phyloP scores from a whole-genome alignment of 1,140 invertebrate species.

The Pantala flavescens region DNA sequence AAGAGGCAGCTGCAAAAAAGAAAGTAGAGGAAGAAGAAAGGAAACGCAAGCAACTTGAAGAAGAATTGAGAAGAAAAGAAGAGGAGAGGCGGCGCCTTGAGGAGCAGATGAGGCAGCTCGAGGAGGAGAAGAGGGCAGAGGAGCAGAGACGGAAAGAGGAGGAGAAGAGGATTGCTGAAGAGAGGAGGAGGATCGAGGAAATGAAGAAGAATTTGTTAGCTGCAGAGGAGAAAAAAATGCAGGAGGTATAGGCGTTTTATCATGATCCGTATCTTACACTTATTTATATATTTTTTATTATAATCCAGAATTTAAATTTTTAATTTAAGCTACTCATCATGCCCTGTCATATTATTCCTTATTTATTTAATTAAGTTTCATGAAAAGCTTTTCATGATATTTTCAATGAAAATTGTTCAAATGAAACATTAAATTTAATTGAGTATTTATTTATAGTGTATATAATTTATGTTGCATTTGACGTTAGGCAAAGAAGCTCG shows the following conservation, averaged over 20 bases:
- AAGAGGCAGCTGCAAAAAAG: constrained; percentile 25
- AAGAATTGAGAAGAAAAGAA: constrained; percentile 20
- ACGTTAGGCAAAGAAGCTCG: constrained; percentile 10
- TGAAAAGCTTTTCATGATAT: too few relatives aligned
- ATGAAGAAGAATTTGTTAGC: not conserved
- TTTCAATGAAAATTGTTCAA: too few relatives aligned
- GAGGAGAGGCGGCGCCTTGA: constrained; percentile 21
- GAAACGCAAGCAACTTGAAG: constrained; percentile 21
- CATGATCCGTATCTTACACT: not conserved
- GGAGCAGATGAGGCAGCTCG: constrained; percentile 36
- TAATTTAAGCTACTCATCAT: too few relatives aligned
- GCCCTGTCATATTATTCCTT: too few relatives aligned
- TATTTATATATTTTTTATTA: not conserved
- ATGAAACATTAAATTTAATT: too few relatives aligned
- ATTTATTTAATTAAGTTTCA: too few relatives aligned
- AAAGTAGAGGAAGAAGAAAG: constrained; percentile 27
- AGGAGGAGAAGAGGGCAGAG: constrained; percentile 31
- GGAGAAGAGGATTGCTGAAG: constrained; percentile 26
- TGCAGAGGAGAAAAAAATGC: not conserved
- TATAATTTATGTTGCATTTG: too few relatives aligned
- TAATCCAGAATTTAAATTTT: too few relatives aligned
- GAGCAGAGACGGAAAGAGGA: constrained; percentile 28
- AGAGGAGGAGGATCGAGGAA: not conserved
- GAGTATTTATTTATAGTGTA: too few relatives aligned
- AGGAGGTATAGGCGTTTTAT: not conserved